Percentiles rank a stretch among this genome's conserved stretches.
These are phyloP conservation scores for Agrilus mali DNA, from an alignment of 2,888 invertebrate species.

Conservation along the genomic window DNA sequence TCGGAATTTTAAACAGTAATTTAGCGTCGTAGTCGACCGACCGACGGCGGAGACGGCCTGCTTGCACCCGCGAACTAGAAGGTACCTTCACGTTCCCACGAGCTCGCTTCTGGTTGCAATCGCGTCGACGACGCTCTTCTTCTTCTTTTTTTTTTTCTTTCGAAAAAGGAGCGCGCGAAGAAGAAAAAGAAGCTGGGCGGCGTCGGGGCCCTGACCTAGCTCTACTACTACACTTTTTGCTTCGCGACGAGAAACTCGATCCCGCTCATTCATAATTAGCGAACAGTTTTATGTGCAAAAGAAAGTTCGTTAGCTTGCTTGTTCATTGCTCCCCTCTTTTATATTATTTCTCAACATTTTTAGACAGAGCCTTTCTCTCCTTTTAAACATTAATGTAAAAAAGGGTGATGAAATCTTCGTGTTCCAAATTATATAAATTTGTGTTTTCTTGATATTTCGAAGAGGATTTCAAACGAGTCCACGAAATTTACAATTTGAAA, in stretches of 20 bases:
- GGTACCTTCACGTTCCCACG: neutral
- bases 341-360: too few species aligned
- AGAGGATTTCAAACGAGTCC: too few species aligned
- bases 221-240: conserved; percentile 25
- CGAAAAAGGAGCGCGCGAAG: conserved; percentile 16
- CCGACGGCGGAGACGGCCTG: neutral
- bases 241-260: conserved; percentile 22
- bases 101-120: neutral
- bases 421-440: too few species aligned
- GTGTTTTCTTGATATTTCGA: too few species aligned
- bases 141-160: conserved; percentile 7
- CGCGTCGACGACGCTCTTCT: neutral
- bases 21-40: conserved; percentile 18
- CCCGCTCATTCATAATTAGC: conserved; percentile 37
- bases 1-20: conserved; percentile 36
- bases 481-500: too few species aligned
- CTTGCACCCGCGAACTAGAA: neutral
- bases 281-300: conserved; percentile 5
- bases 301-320: too few species aligned
- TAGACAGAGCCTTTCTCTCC: too few species aligned
- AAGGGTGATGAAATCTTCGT: too few species aligned
- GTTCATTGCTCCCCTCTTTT: too few species aligned
- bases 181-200: conserved; percentile 28
- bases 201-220: conserved; percentile 33
- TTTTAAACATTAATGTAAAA: too few species aligned